Evolutionary conservation across 2,797 vertebrate species (phyloP).

Genomic region (Argyrosomus regius): DNA sequence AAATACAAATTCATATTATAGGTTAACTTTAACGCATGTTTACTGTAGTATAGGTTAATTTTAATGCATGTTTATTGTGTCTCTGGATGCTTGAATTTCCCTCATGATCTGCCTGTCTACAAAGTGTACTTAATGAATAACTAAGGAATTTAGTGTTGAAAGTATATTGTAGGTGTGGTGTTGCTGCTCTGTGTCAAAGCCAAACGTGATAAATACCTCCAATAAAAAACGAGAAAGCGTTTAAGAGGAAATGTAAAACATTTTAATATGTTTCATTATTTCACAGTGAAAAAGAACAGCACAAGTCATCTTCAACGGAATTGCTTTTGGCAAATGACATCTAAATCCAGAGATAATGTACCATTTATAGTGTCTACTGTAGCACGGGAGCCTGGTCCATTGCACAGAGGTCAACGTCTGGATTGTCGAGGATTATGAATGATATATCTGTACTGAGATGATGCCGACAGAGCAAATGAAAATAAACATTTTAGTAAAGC

Average conservation of each 20-base stretch:
- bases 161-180: not conserved
- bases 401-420: slow-evolving; percentile 60
- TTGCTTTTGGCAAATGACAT: slow-evolving; percentile 76
- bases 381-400: slow-evolving; percentile 50
- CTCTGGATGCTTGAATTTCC: too few species aligned
- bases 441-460: slow-evolving; percentile 59
- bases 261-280: slow-evolving; percentile 76
- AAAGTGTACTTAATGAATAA: not conserved
- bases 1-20: too few species aligned
- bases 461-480: slow-evolving; percentile 55
- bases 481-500: slow-evolving; percentile 53
- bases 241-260: slow-evolving; percentile 75
- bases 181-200: not conserved
- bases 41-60: too few species aligned
- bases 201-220: not conserved
- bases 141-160: not conserved
- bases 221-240: slow-evolving; percentile 18
- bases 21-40: too few species aligned
- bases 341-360: slow-evolving; percentile 71
- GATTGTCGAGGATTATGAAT: slow-evolving; percentile 69
- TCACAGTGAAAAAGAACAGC: slow-evolving; percentile 82
- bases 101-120: too few species aligned
- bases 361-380: slow-evolving; percentile 60
- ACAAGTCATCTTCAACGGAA: slow-evolving; percentile 64
- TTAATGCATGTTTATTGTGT: too few species aligned